Conservation (phyloP, 1,140 invertebrate species). For the Meloidogyne floridensis region DNA sequence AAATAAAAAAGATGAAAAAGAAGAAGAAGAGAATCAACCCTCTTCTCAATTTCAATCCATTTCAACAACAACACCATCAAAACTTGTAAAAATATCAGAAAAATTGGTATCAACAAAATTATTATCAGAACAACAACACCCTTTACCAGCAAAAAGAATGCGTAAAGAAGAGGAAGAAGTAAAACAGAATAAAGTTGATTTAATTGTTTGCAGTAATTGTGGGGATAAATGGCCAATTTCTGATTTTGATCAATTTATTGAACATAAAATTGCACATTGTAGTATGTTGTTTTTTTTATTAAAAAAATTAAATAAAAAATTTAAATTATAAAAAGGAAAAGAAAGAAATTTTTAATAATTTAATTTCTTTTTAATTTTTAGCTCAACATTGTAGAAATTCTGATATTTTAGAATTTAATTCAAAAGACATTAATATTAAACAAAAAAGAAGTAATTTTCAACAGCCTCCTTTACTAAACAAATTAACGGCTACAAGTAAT, state of each 20-base stretch:
- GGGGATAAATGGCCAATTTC: constrained; percentile 49
- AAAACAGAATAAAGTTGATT: constrained; percentile 36
- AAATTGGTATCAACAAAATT: too few relatives aligned
- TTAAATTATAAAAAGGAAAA: background rate
- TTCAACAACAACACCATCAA: too few relatives aligned
- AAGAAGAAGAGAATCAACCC: background rate
- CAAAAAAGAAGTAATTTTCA: too few relatives aligned
- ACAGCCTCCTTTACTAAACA: background rate
- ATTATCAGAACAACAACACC: background rate
- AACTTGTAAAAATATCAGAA: too few relatives aligned
- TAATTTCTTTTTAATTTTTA: too few relatives aligned
- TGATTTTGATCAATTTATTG: constrained; percentile 57
- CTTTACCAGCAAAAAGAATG: constrained; percentile 6
- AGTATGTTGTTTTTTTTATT: background rate
- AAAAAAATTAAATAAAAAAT: background rate
- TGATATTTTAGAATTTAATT: background rate
- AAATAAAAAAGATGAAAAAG: constrained; percentile 13
- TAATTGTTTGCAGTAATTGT: constrained; percentile 61
- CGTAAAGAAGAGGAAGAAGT: background rate
- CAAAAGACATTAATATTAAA: too few relatives aligned
- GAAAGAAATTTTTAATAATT: background rate
- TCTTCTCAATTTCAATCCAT: too few relatives aligned
- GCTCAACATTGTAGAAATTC: background rate
- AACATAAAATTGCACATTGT: constrained; percentile 62
- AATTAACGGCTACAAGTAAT: background rate